phyloP scores from a whole-genome alignment of 2,888 invertebrate species.

The Lordiphosa andalusiaca region DNA sequence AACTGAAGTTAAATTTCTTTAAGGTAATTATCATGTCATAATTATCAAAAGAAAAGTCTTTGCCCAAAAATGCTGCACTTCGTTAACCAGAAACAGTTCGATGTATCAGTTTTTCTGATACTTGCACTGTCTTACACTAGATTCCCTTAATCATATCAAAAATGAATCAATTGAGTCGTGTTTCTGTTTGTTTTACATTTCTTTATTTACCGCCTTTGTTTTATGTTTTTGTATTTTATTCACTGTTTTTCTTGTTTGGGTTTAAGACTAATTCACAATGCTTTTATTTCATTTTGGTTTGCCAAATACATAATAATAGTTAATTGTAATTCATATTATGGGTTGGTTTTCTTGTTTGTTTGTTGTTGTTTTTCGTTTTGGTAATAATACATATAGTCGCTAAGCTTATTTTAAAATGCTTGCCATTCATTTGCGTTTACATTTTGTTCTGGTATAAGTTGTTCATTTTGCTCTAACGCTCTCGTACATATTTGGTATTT shows the following conservation, averaged over 20 bases:
- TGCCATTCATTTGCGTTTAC: conserved; percentile 31
- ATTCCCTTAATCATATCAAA: too few relatives aligned
- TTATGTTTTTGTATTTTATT: conserved; percentile 61
- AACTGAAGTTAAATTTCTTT: too few relatives aligned
- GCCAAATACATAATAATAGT: conserved; percentile 67
- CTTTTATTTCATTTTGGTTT: conserved; percentile 46
- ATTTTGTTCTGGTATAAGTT: conserved; percentile 9
- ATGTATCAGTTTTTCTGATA: too few relatives aligned
- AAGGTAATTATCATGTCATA: too few relatives aligned
- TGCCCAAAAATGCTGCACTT: too few relatives aligned
- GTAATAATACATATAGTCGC: conserved; percentile 40
- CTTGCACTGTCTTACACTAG: too few relatives aligned
- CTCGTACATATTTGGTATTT: conserved; percentile 1
- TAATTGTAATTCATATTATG: conserved; percentile 63
- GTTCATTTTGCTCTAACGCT: too few relatives aligned
- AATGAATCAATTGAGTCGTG: too few relatives aligned
- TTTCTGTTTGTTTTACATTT: conserved; percentile 51
- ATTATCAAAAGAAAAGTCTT: too few relatives aligned
- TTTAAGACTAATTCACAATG: conserved; percentile 72
- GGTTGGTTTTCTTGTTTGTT: conserved; percentile 5
- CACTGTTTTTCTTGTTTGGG: conserved; percentile 5
- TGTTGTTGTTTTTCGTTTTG: too few relatives aligned
- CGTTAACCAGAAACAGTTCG: too few relatives aligned
- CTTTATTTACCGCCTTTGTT: conserved; percentile 7
- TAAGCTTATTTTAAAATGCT: conserved; percentile 44